Base-by-base conservation (phyloP, 2,797 vertebrate genomes). In the Platalea minor region DNA sequence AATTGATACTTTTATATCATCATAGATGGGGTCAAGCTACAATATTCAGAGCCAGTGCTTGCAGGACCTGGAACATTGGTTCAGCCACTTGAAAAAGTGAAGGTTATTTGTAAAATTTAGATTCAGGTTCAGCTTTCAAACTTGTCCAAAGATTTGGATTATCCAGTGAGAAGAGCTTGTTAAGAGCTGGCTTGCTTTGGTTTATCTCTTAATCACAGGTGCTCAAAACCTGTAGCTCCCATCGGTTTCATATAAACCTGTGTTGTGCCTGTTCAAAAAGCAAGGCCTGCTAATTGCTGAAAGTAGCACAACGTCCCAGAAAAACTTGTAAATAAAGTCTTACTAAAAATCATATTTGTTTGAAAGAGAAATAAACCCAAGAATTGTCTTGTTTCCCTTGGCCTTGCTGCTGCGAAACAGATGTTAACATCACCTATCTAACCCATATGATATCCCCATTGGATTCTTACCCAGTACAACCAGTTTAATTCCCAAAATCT, bases 21-120 rank as follows among this genome's bases (percentile, higher is more conserved):
- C 56, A 15, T 14, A 84, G 65, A 65, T 26, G 50, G 24, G 48
- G 69, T 91, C 76, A 83, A 85, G 54, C 33, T 51, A 35, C 24
- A 43, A 54, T 67, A 85, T 39, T 83, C 82, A 72, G 29, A 89
- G 45, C 25, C 37, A 64, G n/a, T 18, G 16, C 54, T 93, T 41
- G 41, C 83, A 87, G 67, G 31, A 88, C 64, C 70, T 70, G 51
- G 21, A 86, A 74, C n/a, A 54, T 13, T 41, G 13, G 26, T 88
- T 89, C 75, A 68, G 72, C 12, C 50, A 79, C 53, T 91, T 88
- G 72, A 91, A 93, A 95, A 89, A 48, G n/a, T 41, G 89, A 80
- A 89, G 61, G 60, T 77, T 82, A 83, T 91, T 93, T 51, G 19
- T 93, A 77, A 93, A 91, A 92, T 77, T 87, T 46, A 64, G 56